phyloP scores from a whole-genome alignment of 2,113 vertebrate species.

The Cyanoliseus patagonus region DNA sequence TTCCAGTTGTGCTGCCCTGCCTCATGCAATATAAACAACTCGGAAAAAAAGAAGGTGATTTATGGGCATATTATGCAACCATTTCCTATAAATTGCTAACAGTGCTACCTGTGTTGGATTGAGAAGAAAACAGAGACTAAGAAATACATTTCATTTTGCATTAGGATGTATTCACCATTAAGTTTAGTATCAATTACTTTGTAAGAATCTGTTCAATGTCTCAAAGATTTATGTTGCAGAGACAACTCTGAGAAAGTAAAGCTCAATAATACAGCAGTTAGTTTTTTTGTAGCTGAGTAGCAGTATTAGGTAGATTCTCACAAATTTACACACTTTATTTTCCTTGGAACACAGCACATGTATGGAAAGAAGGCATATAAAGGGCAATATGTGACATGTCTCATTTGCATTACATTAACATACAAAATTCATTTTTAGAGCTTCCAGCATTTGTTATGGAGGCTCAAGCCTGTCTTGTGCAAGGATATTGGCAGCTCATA shows the following conservation, averaged over 20 bases:
- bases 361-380: not conserved
- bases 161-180: not conserved
- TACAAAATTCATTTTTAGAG: not conserved
- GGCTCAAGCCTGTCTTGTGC: not conserved
- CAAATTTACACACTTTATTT: not conserved
- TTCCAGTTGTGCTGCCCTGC: constrained; percentile 4
- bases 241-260: not conserved
- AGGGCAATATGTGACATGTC: not conserved
- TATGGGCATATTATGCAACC: constrained; percentile 4
- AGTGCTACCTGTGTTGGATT: not conserved
- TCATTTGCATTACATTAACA: not conserved
- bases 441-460: not conserved
- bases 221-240: not conserved
- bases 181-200: not conserved
- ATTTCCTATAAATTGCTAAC: not conserved
- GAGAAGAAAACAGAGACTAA: not conserved
- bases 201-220: not conserved
- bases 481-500: not conserved
- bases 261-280: not conserved
- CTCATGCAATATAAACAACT: constrained; percentile 6
- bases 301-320: not conserved
- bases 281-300: not conserved
- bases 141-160: not conserved
- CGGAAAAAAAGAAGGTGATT: not conserved
- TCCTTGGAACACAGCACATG: not conserved